Evolutionary conservation across 2,113 vertebrate species (phyloP).

Genomic region (Elanus axillaris): DNA sequence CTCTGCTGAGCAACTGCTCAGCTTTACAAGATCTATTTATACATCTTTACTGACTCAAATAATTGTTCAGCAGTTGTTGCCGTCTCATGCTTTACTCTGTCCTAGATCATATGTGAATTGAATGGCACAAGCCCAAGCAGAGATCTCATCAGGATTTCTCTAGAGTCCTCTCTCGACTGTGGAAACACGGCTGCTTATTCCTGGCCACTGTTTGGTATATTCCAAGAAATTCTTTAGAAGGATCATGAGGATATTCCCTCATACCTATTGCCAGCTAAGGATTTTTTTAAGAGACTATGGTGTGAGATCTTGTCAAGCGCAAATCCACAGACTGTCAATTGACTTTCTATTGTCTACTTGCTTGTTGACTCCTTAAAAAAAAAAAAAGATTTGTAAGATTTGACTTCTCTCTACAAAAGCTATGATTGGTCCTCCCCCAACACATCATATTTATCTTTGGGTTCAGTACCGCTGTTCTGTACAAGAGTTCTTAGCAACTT

Average conservation of each 20-base stretch:
- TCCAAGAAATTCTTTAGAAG: background rate
- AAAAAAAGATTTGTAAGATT: background rate
- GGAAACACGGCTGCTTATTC: background rate
- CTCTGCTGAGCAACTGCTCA: background rate
- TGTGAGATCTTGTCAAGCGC: background rate
- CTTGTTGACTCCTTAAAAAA: background rate
- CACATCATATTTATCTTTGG: background rate
- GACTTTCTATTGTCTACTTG: background rate
- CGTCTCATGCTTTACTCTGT: background rate
- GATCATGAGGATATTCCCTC: background rate
- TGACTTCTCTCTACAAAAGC: background rate
- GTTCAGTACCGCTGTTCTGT: background rate
- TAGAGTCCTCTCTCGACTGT: background rate
- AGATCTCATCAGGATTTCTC: background rate
- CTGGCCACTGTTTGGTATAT: background rate
- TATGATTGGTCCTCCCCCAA: background rate
- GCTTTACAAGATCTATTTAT: background rate
- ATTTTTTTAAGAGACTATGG: background rate
- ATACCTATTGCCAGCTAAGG: background rate
- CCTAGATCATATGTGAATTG: background rate
- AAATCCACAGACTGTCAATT: background rate
- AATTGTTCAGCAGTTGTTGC: background rate
- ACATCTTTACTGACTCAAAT: background rate
- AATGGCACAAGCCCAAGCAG: background rate
- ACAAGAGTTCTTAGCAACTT: background rate